Evolutionary conservation across 2,797 vertebrate genomes (phyloP).

Genomic region (Bovichtus variegatus): DNA sequence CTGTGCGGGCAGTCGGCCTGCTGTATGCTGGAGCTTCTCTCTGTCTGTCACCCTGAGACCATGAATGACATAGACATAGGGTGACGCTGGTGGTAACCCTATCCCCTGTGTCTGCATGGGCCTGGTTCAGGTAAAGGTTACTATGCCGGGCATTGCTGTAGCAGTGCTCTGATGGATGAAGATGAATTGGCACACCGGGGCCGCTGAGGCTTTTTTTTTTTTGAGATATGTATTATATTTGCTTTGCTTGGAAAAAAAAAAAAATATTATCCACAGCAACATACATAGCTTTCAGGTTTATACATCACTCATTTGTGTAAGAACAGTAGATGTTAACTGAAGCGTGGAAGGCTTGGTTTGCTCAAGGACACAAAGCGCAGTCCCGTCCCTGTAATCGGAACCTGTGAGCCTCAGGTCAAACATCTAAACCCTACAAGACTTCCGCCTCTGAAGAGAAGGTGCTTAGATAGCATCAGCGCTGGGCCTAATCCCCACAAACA

Average conservation of each 20-base stretch:
- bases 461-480: slow-evolving; percentile 60
- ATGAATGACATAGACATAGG: slow-evolving; percentile 65
- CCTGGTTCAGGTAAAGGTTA: slow-evolving; percentile 77
- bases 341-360: slow-evolving; percentile 69
- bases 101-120: slow-evolving; percentile 62
- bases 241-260: slow-evolving; percentile 66
- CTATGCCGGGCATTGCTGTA: slow-evolving; percentile 43
- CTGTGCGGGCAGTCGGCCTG: slow-evolving; percentile 55
- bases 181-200: slow-evolving; percentile 55
- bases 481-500: slow-evolving; percentile 44
- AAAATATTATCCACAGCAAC: slow-evolving; percentile 71
- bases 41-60: slow-evolving; percentile 52
- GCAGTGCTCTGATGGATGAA: slow-evolving; percentile 60
- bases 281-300: slow-evolving; percentile 81
- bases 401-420: slow-evolving; percentile 74
- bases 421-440: slow-evolving; percentile 63
- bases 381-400: slow-evolving; percentile 72
- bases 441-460: slow-evolving; percentile 59
- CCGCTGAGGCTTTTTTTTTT: slow-evolving; percentile 7
- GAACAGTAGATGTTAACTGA: slow-evolving; percentile 76
- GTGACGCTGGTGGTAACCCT: slow-evolving; percentile 68
- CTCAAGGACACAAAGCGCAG: slow-evolving; percentile 77
- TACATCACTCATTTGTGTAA: slow-evolving; percentile 82
- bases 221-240: slow-evolving; percentile 56
- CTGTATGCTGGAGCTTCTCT: slow-evolving; percentile 35